Base-by-base conservation (phyloP, 2,113 vertebrate genomes). In the Neodontobutis hainanensis region DNA sequence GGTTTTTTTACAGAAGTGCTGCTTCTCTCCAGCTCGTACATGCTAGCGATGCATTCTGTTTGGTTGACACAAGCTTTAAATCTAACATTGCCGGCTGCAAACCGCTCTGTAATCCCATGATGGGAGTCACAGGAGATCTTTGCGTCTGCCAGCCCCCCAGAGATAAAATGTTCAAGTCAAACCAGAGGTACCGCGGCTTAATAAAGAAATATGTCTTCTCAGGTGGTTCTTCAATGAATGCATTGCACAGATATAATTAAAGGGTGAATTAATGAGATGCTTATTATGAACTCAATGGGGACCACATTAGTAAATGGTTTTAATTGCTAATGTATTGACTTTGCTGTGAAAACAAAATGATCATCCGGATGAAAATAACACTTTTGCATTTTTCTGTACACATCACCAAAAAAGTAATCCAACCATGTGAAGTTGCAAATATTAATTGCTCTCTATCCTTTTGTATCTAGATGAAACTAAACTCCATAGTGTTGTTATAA, bases 1-100 rank as follows among this genome's bases (percentile, higher is more conserved):
- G 75, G 71, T 81, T 86, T 85, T 80, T 83, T 65, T 65, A 78
- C 88, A 87, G 84, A 88, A 69, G 67, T 77, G 69, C 60, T 56
- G 56, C 74, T 65, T 61, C 16, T 8, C 46, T 48, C 74, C 59
- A 58, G 65, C 73, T 56, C 53, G 68, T 80, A 80, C 75, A 83
- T 78, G 80, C 68, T 75, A 75, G 76, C 70, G 12, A 47, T 78
- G 86, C 81, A 68, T 68, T 82, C 70, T 65, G 51, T 65, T 61
- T 55, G 42, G 74, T 57, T 75, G 78, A 82, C 75, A 75, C 68
- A 69, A 68, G 62, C 77, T 81, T 81, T 89, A 86, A 88, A 88
- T 88, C 81, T 86, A 85, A 86, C 35, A 66, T 7, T 55, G 59
- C 58, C n/a, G 19, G 58, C 58, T 70, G 36, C 55, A 71, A 80